These are phyloP conservation scores for Adelosebastes latens DNA, from an alignment of 2,797 vertebrate species.

Conservation along the genomic window DNA sequence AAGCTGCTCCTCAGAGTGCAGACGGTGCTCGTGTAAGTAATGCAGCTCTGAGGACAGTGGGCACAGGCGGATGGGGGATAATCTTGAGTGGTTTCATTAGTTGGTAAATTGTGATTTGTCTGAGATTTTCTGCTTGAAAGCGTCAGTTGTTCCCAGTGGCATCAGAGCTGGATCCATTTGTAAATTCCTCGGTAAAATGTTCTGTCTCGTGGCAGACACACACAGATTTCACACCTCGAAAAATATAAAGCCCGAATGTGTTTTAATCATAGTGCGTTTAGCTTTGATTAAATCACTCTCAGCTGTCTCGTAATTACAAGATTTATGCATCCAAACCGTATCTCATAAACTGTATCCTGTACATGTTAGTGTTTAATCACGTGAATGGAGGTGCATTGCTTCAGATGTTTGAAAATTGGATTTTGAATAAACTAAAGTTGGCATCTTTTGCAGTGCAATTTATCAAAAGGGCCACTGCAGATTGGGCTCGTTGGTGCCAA, in stretches of 20 bases:
- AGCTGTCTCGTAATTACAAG: conserved; percentile 47
- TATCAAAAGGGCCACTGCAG: conserved; percentile 43
- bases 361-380: conserved; percentile 56
- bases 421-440: conserved; percentile 44
- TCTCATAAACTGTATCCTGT: conserved; percentile 46
- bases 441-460: conserved; percentile 30
- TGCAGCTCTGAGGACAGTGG: conserved; percentile 64
- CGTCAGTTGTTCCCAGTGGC: conserved; percentile 69
- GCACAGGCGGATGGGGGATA: conserved; percentile 64
- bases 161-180: conserved; percentile 72
- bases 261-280: conserved; percentile 71
- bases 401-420: conserved; percentile 36
- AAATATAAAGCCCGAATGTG: conserved; percentile 58
- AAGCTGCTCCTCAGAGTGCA: conserved; percentile 61
- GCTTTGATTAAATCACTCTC: conserved; percentile 64
- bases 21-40: conserved; percentile 58
- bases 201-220: conserved; percentile 57
- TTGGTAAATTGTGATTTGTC: conserved; percentile 78
- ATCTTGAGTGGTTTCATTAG: conserved; percentile 77
- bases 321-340: conserved; percentile 46
- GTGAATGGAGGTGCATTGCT: conserved; percentile 40
- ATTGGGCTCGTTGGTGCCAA: conserved; percentile 35
- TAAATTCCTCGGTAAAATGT: conserved; percentile 60
- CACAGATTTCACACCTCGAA: conserved; percentile 63
- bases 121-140: conserved; percentile 78